A percentile compares a stretch with the other conserved stretches of the same genome.
Evolutionary conservation across 2,797 vertebrate genomes (phyloP).

Genomic region (Threskiornis aethiopicus): DNA sequence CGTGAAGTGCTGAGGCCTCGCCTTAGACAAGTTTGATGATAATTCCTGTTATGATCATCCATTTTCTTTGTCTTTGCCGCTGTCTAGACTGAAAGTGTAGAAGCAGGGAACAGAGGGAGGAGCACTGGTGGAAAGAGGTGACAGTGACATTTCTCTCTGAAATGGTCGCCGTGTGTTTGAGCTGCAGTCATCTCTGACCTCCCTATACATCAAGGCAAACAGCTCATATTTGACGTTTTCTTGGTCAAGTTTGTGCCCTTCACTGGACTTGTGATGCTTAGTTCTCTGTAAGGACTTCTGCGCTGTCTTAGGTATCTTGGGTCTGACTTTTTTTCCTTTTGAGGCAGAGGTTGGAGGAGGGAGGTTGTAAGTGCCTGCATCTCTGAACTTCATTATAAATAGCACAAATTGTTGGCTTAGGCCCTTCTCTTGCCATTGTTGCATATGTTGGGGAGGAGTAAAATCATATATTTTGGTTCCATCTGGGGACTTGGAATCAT

Average conservation of each 20-base stretch:
- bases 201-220: background rate
- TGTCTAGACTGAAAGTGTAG: background rate
- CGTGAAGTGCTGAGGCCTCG: background rate
- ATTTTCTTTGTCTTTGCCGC: background rate
- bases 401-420: background rate
- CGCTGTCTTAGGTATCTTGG: accelerated
- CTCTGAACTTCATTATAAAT: background rate
- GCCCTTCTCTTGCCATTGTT: background rate
- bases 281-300: background rate
- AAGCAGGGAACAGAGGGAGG: background rate
- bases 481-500: background rate
- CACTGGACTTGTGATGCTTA: too few relatives aligned
- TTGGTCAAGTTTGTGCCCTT: background rate
- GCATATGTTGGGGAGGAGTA: background rate
- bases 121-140: background rate
- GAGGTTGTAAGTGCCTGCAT: background rate
- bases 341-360: background rate
- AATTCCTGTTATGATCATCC: background rate
- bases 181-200: background rate
- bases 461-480: background rate
- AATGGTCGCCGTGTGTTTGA: too few relatives aligned
- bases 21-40: background rate
- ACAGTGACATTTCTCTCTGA: background rate
- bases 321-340: background rate
- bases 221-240: background rate